Base-by-base conservation (phyloP, 1,140 invertebrate genomes). In the Manduca sexta region DNA sequence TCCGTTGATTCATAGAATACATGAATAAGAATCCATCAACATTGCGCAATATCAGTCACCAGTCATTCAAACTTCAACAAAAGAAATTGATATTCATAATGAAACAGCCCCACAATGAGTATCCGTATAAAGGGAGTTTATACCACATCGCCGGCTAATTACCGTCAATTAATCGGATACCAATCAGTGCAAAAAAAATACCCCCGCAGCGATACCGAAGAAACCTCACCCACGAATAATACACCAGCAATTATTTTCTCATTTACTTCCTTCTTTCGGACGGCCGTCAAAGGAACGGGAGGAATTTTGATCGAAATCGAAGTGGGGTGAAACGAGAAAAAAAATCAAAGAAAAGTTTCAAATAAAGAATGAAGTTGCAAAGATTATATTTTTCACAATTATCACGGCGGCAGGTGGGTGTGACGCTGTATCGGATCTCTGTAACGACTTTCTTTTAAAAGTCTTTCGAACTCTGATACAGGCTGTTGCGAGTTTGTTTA, bases 231-330 rank as follows among this genome's bases (percentile, higher is more conserved):
- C 49, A 52, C 52, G 50, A 66, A 71, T 70, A 76, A 74, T 74
- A 48, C 51, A 17, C n/a, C 15, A 45, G 49, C 64, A 70, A 76
- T 72, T 68, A 71, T 62, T 58, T 69, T 73, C 70, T 74, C 67
- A 70, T 73, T 77, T 73, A 42, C 53, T 61, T 60, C 52, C 58
- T 56, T 64, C 61, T 58, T 45, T 56, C 49, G 42, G 44, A 56
- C 43, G 44, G 45, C 44, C 60, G 52, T 74, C 70, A 74, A 74
- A 77, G 62, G 42, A 47, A 49, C 44, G 43, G 12, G 17, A 49
- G 52, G 58, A 69, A 69, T 64, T 72, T 68, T 68, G 70, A 77
- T 77, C 69, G 69, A 67, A 69, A 63, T 58, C 52, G 59, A 56
- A 50, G 52, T 39, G 55, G 60, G 56, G 48, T 26, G 21, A 26